Base-by-base conservation (phyloP, 64 coral and sea anemone species). In the Montipora efflorescens region DNA sequence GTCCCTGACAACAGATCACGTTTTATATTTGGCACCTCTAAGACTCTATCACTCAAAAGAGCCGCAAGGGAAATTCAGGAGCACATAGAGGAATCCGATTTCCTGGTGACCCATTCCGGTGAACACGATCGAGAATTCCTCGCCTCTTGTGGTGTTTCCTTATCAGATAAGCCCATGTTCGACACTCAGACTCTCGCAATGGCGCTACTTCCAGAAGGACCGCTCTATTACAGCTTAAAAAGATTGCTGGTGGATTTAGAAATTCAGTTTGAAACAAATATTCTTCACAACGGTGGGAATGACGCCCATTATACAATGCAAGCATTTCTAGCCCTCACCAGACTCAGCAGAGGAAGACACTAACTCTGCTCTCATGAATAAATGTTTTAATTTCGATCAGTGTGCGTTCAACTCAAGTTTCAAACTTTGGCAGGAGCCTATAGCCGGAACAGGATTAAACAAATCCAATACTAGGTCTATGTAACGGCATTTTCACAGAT, bases 281-380 rank as follows among this genome's bases (percentile, higher is more conserved):
- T 83, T 83, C 69, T 94, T 72, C 92, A 94, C 53, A 94, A 94
- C 61, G 84, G 82, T 9, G 92, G 92, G 5, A 88, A 93, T 71
- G 62, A 72, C 18, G 67, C 79, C 19, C 59, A 4, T 21, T 81
- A 81, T 59, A 81, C 79, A 19, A 57, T 81, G 52, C 4, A 81
- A 11, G 50, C 10, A 23, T 81, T 81, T 25, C 51, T 81, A 14
- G 50, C 79, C 11, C 79, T 81, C 36, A 2, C 36, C 1, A 36
- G 36, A 36, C 36, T 36, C 36, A 36, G 36, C 2, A 36, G 36
- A 36, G 36, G 36, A 36, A 36, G 36, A 36, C 36, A 36, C 36
- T 36, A 36, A 36, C 36, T 36, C 36, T 36, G 36, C 36, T 2
- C 36, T 36, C 36, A 36, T 36, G 36, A 36, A 36, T 36, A 36